Base-by-base conservation (phyloP, 2,113 vertebrate species). In the Osmerus eperlanus region DNA sequence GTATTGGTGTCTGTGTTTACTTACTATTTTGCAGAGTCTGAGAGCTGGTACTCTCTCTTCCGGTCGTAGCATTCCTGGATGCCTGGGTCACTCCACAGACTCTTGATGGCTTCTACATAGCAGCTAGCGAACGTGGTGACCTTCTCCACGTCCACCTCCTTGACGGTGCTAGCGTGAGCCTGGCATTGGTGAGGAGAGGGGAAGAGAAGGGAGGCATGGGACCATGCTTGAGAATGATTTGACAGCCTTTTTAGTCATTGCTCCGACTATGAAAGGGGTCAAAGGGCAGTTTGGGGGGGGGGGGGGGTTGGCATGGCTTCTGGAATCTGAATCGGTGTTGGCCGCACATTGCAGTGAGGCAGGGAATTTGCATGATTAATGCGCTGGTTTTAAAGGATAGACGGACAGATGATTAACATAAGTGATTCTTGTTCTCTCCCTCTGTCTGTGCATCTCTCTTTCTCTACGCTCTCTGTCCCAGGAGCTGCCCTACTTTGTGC, bases 1-100 rank as follows among this genome's bases (percentile, higher is more conserved):
- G 86, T 69, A 58, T 55, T 61, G 1, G 25, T 28, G 12, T 71
- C 75, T 84, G 83, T 83, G 69, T 67, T 51, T 70, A 94, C 94
- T 92, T 86, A 95, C 93, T 95, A 94, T 80, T 95, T 94, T 79
- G 94, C 76, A 0, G 94, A 96, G 76, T 94, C 94, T 0, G 93
- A 95, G 68, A 95, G 91, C 84, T 98, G 94, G 77, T 93, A 94
- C 70, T 96, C 93, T 81, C 92, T 90, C 82, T 88, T 81, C 41
- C 94, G 88, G 74, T 85, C 84, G 0, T 94, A 95, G 68, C 94
- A 96, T 74, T 94, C 92, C 88, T 94, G 93, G 82, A 95, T 93
- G 67, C 93, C 93, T 0, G 92, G 87, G 56, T 97, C 94, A 51
- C 86, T 88, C 93, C 94, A 96, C 68, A 97, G 90, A 71, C 92